These are phyloP conservation scores for Pocillopora verrucosa DNA, from an alignment of 64 coral and sea anemone species.

Conservation along the genomic window DNA sequence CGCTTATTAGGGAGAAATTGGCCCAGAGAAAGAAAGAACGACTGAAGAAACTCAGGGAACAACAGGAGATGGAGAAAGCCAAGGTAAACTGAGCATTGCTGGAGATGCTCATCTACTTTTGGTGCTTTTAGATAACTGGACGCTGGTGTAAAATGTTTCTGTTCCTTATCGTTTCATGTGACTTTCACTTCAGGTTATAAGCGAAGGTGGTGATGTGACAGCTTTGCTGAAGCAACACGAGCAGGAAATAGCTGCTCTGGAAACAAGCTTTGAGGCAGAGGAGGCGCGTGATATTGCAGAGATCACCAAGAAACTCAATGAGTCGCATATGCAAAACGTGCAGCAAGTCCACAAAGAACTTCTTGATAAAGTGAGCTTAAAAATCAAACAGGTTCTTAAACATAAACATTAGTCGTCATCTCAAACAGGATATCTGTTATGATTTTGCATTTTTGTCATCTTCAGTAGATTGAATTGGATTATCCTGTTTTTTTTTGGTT, in stretches of 20 bases:
- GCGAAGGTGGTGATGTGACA: slow-evolving; percentile 61
- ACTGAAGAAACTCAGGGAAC: slow-evolving; percentile 68
- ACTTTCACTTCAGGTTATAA: slow-evolving; percentile 63
- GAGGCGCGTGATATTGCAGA: slow-evolving; percentile 66
- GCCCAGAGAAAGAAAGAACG: slow-evolving; percentile 72
- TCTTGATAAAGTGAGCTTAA: slow-evolving; percentile 75
- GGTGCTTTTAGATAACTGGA: neutral
- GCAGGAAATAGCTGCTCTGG: slow-evolving; percentile 58
- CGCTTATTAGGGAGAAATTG: slow-evolving; percentile 73
- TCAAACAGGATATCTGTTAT: neutral
- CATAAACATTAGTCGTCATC: neutral
- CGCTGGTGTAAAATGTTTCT: too few species aligned
- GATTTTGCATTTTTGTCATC: neutral
- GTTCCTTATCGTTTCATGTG: neutral
- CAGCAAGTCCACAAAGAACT: slow-evolving; percentile 78
- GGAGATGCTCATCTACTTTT: neutral
- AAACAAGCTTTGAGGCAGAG: slow-evolving; percentile 80
- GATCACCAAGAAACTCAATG: slow-evolving; percentile 73
- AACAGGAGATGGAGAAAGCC: slow-evolving; percentile 87
- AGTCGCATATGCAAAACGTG: slow-evolving; percentile 77
- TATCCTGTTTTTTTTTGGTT: neutral
- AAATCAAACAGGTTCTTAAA: neutral
- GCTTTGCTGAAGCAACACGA: slow-evolving; percentile 79
- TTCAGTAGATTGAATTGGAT: neutral
- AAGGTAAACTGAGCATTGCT: slow-evolving; percentile 50